A percentile compares a stretch with the other conserved stretches of the same genome.
Evolutionary conservation across 35 echinoderm and acorn worm genomes (phyloP).

Genomic region (Ptychodera flava): DNA sequence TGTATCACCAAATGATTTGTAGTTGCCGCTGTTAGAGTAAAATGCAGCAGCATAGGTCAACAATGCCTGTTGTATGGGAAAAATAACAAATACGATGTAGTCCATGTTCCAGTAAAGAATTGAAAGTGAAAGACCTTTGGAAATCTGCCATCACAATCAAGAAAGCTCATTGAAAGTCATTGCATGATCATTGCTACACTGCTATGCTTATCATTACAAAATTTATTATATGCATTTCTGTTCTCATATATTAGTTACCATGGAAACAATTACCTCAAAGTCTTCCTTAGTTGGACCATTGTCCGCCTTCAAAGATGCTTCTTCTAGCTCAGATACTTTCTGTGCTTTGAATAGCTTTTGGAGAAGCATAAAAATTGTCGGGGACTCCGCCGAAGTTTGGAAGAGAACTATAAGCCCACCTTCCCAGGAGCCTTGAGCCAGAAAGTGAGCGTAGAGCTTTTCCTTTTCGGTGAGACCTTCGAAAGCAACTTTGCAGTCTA

Average conservation of each 20-base stretch:
- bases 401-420: conserved; percentile 84
- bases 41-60: conserved; percentile 87
- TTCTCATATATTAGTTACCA: too few species aligned
- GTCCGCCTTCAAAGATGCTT: conserved; percentile 31
- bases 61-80: conserved; percentile 65
- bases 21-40: conserved; percentile 89
- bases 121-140: neutral
- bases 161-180: neutral
- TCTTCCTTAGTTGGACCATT: conserved; percentile 35
- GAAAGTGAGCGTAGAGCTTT: conserved; percentile 88
- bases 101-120: neutral
- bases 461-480: conserved; percentile 56
- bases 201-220: neutral
- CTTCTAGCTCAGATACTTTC: conserved; percentile 34
- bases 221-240: neutral
- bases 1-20: conserved; percentile 99
- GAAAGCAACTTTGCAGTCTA: conserved; percentile 80
- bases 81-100: neutral
- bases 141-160: neutral
- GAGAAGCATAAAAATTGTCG: conserved; percentile 66
- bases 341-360: conserved; percentile 81
- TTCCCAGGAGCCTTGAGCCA: conserved; percentile 63
- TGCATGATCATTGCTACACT: neutral
- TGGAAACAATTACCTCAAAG: conserved; percentile 42
- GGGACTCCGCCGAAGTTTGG: conserved; percentile 84